Base-by-base conservation (phyloP, 2,113 vertebrate genomes). In the Bubo blakistoni region DNA sequence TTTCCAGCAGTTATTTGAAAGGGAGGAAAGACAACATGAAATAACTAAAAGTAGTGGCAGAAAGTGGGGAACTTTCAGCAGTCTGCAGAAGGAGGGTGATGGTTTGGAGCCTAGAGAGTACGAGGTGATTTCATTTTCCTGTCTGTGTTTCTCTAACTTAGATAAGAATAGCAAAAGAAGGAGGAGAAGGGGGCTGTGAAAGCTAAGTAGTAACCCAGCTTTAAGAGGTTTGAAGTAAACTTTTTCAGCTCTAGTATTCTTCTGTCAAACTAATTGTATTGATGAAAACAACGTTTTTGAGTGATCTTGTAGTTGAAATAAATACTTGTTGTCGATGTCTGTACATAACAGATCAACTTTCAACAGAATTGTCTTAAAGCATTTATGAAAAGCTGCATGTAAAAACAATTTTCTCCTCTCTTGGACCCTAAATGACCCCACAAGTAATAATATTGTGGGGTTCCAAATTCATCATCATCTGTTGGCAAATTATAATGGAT, bases 391-490 rank as follows among this genome's bases (percentile, higher is more conserved):
- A 86, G 34, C 51, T 92, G 40, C 1, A 0, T 83, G 42, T 90
- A 42, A 78, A 92, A 92, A 47, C 27, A 72, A 11, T 86, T 83
- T 78, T 79, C 47, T 83, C 46, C 51, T 81, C 46, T 77, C 30
- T 76, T 94, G 81, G 81, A 81, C 57, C 26, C 61, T 78, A 76
- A 71, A 38, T 87, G 67, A 40, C 57, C 81, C 19, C 24, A 22
- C 16, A 77, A 91, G 58, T 92, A 89, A 66, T 51, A 63, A 12
- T 74, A 20, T 32, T 0, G 0, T 46, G 36, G 46, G 34, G 6
- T 86, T 96, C 61, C 86, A 94, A 96, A 90, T 88, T 70, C 52
- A 15, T 97, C 63, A 69, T 93, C n/a, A 51, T 94, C 44, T 92
- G 13, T 27, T 96, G 91, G 91, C 94, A 91, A 58, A 82, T 52